phyloP scores from a whole-genome alignment of 1,140 invertebrate genomes.

The Conus ventricosus region DNA sequence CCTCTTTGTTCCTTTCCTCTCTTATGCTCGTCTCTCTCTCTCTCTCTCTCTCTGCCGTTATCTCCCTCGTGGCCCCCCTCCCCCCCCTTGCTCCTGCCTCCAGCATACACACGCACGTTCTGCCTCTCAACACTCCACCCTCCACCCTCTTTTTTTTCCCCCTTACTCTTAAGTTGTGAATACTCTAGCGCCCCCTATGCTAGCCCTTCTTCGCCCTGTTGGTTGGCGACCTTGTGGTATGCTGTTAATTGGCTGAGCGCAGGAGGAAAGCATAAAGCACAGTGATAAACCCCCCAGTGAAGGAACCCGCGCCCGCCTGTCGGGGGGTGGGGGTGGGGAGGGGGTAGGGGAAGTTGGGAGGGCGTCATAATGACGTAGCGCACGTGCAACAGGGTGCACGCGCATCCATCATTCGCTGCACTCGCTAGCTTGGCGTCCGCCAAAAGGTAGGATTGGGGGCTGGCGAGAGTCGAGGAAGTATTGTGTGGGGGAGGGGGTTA shows the following conservation, averaged over 20 bases:
- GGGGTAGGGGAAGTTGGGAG: neutral
- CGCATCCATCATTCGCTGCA: neutral
- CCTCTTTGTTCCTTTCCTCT: too few species aligned
- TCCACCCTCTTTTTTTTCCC: constrained; percentile 27
- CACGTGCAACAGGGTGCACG: constrained; percentile 16
- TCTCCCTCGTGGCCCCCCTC: too few species aligned
- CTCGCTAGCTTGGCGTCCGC: neutral
- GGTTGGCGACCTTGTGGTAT: neutral
- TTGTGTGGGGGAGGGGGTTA: neutral
- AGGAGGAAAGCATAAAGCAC: constrained; percentile 10
- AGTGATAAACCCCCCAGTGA: neutral
- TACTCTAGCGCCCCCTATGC: too few species aligned
- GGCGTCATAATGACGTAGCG: constrained; percentile 5
- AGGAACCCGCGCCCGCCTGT: neutral
- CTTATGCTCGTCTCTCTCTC: too few species aligned
- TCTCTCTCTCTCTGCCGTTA: too few species aligned
- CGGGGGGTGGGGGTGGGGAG: neutral
- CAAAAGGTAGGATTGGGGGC: neutral
- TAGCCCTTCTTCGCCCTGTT: neutral
- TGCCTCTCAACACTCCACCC: neutral
- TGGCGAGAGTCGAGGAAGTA: neutral
- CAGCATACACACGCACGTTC: neutral
- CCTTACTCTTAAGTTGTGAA: neutral
- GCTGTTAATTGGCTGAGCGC: constrained; percentile 1
- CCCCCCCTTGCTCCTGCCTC: too few species aligned